Evolutionary conservation across 2,888 invertebrate species (phyloP), one percentile per base, ranked within the genome.

Genomic region (Ophion slaviceki): DNA sequence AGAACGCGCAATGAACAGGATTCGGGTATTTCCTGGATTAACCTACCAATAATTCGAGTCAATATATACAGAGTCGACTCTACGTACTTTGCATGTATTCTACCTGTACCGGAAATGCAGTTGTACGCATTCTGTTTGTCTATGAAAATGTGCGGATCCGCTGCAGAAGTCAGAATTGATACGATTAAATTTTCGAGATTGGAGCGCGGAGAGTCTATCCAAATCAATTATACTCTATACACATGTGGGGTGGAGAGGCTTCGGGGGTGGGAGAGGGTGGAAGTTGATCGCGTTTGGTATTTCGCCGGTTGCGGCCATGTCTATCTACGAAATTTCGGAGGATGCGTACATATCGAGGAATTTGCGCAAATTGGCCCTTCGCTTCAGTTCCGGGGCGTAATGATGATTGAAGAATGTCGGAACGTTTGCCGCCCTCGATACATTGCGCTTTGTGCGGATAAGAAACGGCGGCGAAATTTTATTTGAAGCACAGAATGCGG

Each of bases 31-130:
- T 78, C 47, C 81, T 20, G 72, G 77, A 84, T 84, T 84, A 84
- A 84, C 72, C 68, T 68, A 68, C 70, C 80, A 68, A 78, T 84
- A 84, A 78, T 84, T 81, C 74, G 84, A 68, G 81, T 84, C 80
- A 78, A 74, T 74, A 78, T 76, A 61, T 53, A 53, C 59, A 17
- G 62, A 64, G 47, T 59, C 24, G 61, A 57, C 2, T 20, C 17
- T 10, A 20, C 36, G 66, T 36, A 57, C 36, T 57, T 57, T 53
- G 53, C 76, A 32, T 76, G 32, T 64, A 47, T 7, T 64, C 20
- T 75, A 64, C 32, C 8, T 47, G 20, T 76, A 76, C 32, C 47
- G 47, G n/a, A 57, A 32, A 66, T 62, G 17, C 17, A 32, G 36
- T 59, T 75, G 28, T 75, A 28, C 47, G 24, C 32, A 66, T 36